Evolutionary conservation across 2,113 vertebrate species (phyloP), one percentile per base, ranked within the genome.

Genomic region (Nerophis lumbriciformis): DNA sequence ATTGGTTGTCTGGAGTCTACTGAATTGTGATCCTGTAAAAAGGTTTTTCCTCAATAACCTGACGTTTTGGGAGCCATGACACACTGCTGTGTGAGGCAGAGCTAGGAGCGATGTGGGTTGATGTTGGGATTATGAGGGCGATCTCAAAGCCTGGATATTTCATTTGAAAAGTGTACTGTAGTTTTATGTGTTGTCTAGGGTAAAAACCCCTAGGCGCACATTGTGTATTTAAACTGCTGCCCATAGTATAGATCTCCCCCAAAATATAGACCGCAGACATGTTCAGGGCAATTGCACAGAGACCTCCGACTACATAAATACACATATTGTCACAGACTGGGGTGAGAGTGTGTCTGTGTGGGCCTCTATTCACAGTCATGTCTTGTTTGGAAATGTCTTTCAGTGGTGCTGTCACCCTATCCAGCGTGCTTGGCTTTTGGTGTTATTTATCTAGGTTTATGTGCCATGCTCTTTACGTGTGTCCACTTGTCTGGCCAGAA

Each of bases 31-130:
- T 88, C 90, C 81, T 88, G 78, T 87, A 90, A 89, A 92, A 91
- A 92, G 89, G 90, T 92, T 90, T 91, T 90, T 88, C 84, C 84
- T 90, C 89, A 90, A 90, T 91, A 90, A 91, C 86, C 87, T 91
- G 90, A 91, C 90, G 89, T 85, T 79, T 53, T 14, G 77, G 69
- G 75, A 84, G 82, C 72, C 66, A 55, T 81, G 84, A 83, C 71
- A 66, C 81, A 75, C 68, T 75, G 74, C 70, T 72, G 28, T 61
- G 77, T 55, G 21, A 71, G 63, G 79, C 66, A 69, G 70, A 45
- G 70, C 70, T 65, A 66, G 79, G 71, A 67, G 63, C 55, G 69
- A 69, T 60, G n/a, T 47, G 68, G 62, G 63, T 71, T 65, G 64
- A 48, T 71, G 60, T 73, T 50, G 59, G 76, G 73, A 58, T 69